phyloP scores from a whole-genome alignment of 1,140 invertebrate genomes.

The Aphidius gifuensis region DNA sequence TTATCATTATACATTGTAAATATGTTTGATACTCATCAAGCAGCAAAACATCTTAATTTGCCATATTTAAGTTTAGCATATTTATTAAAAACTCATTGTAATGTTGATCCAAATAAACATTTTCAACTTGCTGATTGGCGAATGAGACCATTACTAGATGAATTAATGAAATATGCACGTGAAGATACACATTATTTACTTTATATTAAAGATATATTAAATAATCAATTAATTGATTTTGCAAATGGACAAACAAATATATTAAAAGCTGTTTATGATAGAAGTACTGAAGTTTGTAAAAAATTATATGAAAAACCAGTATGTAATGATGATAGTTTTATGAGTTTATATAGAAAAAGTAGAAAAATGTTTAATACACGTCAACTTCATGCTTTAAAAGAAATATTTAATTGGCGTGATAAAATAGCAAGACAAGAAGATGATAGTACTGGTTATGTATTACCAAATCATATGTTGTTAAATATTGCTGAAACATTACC shows the following conservation, averaged over 20 bases:
- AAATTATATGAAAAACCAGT: conserved; percentile 80
- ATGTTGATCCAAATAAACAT: conserved; percentile 79
- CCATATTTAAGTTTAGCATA: conserved; percentile 73
- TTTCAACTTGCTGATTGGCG: conserved; percentile 97
- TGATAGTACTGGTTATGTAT: conserved; percentile 86
- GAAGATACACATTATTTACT: conserved; percentile 95
- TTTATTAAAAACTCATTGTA: conserved; percentile 78
- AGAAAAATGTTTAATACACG: conserved; percentile 80
- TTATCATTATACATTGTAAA: conserved; percentile 94
- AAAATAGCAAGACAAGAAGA: conserved; percentile 79
- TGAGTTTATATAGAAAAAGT: conserved; percentile 73
- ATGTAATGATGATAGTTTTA: conserved; percentile 67
- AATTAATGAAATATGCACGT: conserved; percentile 85
- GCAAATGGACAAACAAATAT: conserved; percentile 70
- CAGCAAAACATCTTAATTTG: conserved; percentile 74
- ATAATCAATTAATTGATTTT: conserved; percentile 71
- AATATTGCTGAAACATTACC: conserved; percentile 89
- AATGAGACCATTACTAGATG: conserved; percentile 82
- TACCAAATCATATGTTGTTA: conserved; percentile 94
- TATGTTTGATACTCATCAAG: conserved; percentile 95
- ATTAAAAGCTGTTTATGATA: conserved; percentile 66
- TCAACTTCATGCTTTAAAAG: conserved; percentile 79
- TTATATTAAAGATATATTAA: conserved; percentile 84
- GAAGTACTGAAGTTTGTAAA: conserved; percentile 72
- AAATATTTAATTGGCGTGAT: conserved; percentile 89